Conservation (phyloP, 1,140 invertebrate species). For the Trichoplusia ni region DNA sequence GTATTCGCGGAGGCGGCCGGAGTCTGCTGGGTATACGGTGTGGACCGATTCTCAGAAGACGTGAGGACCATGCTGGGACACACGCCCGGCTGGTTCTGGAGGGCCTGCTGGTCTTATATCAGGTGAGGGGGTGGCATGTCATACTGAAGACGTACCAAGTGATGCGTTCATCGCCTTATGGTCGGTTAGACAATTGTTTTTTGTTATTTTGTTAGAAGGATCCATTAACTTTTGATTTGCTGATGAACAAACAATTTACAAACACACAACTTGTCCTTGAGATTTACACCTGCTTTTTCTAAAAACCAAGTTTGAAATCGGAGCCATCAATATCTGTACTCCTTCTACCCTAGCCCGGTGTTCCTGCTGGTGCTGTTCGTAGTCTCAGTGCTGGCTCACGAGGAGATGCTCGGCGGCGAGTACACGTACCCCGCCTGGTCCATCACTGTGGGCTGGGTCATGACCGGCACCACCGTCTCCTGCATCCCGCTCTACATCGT, state of each 20-base stretch:
- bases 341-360: slow-evolving; percentile 52
- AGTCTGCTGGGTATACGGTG: slow-evolving; percentile 98
- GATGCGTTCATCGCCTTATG: too few species aligned
- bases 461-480: slow-evolving; percentile 95
- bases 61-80: slow-evolving; percentile 96
- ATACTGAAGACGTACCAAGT: background rate
- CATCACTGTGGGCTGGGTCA: slow-evolving; percentile 93
- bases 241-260: too few species aligned
- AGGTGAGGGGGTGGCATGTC: slow-evolving; percentile 73
- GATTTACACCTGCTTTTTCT: too few species aligned
- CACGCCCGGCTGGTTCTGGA: slow-evolving; percentile 94
- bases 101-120: slow-evolving; percentile 95
- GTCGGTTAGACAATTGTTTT: too few species aligned
- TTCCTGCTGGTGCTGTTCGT: slow-evolving; percentile 92
- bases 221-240: too few species aligned
- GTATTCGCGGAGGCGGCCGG: slow-evolving; percentile 98
- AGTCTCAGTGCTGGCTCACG: slow-evolving; percentile 93
- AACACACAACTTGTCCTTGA: too few species aligned
- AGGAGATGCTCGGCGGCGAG: slow-evolving; percentile 93
- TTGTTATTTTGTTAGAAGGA: too few species aligned
- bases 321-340: background rate
- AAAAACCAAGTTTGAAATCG: too few species aligned
- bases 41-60: slow-evolving; percentile 92
- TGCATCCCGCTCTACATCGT: slow-evolving; percentile 95
- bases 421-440: slow-evolving; percentile 96